Conservation (phyloP, 2,888 invertebrate genomes). For the Dinocampus coccinellae region DNA sequence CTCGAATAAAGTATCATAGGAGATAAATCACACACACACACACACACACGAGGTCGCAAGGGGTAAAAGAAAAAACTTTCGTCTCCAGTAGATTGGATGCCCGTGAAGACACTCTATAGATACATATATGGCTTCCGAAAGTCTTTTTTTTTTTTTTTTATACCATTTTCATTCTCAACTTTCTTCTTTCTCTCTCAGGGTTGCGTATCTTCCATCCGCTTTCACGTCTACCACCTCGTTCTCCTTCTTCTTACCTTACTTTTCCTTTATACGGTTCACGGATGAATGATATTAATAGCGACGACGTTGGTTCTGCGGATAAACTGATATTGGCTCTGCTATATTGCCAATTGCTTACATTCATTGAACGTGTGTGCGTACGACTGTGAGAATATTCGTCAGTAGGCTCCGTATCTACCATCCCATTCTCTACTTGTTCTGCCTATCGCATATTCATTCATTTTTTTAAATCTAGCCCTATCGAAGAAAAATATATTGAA, state of each 20-base stretch:
- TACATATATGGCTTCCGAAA: not conserved
- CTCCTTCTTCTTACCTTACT: conserved; percentile 18
- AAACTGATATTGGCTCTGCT: conserved; percentile 63
- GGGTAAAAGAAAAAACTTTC: conserved; percentile 60
- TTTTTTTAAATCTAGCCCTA: not conserved
- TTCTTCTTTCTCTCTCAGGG: conserved; percentile 31
- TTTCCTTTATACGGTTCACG: conserved; percentile 44
- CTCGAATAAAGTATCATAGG: conserved; percentile 61
- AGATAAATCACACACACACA: conserved; percentile 60
- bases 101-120: conserved; percentile 28
- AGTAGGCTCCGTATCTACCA: too few species aligned
- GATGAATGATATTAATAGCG: conserved; percentile 50
- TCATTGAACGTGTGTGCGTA: conserved; percentile 62
- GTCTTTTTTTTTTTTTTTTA: conserved; percentile 34
- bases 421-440: not conserved
- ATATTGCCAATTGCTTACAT: conserved; percentile 66
- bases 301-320: conserved; percentile 54
- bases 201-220: not conserved
- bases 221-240: conserved; percentile 30
- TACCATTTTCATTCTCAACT: conserved; percentile 30
- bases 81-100: conserved; percentile 48
- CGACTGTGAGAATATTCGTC: conserved; percentile 11
- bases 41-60: conserved; percentile 26
- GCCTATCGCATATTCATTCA: conserved; percentile 9
- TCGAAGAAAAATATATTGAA: not conserved